Percentiles rank a stretch among this genome's conserved stretches.
phyloP scores from a whole-genome alignment of 2,797 vertebrate species.

The Allobates femoralis region DNA sequence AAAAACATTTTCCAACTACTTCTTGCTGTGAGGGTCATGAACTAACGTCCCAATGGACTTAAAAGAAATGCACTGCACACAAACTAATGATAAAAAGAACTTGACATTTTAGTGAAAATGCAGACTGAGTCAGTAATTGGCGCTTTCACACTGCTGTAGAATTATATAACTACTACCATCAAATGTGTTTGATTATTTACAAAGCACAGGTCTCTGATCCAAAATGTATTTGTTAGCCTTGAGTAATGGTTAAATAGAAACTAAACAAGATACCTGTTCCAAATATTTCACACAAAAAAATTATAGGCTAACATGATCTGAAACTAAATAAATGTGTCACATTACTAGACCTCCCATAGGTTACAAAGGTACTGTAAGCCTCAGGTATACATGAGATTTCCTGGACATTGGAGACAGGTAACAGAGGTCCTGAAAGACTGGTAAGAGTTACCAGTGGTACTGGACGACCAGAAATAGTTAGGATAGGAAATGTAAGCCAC shows the following conservation, averaged over 20 bases:
- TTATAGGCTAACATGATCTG: neutral
- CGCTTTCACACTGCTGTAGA: neutral
- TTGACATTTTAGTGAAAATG: constrained; percentile 24
- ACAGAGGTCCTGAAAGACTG: too few species aligned
- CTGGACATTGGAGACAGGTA: too few species aligned
- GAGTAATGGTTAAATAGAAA: constrained; percentile 4
- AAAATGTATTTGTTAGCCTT: neutral
- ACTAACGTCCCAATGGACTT: constrained; percentile 7
- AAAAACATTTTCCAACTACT: constrained; percentile 16
- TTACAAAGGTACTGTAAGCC: too few species aligned
- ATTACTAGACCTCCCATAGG: neutral
- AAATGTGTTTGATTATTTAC: neutral
- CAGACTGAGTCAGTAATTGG: constrained; percentile 26
- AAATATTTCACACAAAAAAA: neutral
- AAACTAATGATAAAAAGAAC: constrained; percentile 41
- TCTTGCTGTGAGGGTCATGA: constrained; percentile 15
- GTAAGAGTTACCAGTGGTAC: too few species aligned
- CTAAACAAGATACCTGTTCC: neutral
- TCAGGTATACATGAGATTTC: too few species aligned
- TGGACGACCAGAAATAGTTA: too few species aligned
- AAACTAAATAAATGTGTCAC: too few species aligned
- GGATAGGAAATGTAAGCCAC: too few species aligned
- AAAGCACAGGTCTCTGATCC: neutral
- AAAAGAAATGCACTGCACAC: constrained; percentile 25
- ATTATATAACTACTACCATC: neutral